Evolutionary conservation across 2,888 invertebrate genomes (phyloP), one percentile per base, ranked within the genome.

Genomic region (Ptilodon capucinus): DNA sequence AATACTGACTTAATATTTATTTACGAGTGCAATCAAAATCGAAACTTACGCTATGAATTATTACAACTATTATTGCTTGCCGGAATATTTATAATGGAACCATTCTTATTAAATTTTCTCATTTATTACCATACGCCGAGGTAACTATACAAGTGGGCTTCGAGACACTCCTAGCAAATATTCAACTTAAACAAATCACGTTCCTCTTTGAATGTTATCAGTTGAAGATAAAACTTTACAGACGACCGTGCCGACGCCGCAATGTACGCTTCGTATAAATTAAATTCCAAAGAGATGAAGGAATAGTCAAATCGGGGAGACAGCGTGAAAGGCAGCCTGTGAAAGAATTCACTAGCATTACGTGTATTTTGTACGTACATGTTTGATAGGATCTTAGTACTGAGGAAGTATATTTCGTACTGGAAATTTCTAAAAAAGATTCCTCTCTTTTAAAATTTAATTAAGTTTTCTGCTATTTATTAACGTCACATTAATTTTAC

Each of bases 171-270:
- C 48, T 46, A 50, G 51, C 45, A 51, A 46, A 61, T 68, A 60
- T 60, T 46, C 40, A 53, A 49, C 42, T 19, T 39, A 47, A 59
- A 64, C 53, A 54, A 69, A 74, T 69, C 70, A 60, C 48, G 53
- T 57, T 55, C 49, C 54, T 57, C 49, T 43, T 42, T 51, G 54
- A 49, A 54, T 62, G 57, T 72, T 76, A 76, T 76, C 74, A 69
- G 71, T 60, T 63, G 63, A 46, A 62, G 71, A 74, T 76, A 74
- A 76, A 76, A 73, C 68, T 73, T 69, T 63, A 57, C 60, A 68
- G 71, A 66, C 67, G 62, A 32, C 48, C 44, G 57, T 42, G 40
- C 36, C 48, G 46, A 55, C 40, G 41, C 56, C 54, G 54, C 57
- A 52, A 59, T 60, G 54, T 64, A 58, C 66, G 48, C 69, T 67